Evolutionary conservation across 2,888 invertebrate species (phyloP).

Genomic region (Anodontia alba): DNA sequence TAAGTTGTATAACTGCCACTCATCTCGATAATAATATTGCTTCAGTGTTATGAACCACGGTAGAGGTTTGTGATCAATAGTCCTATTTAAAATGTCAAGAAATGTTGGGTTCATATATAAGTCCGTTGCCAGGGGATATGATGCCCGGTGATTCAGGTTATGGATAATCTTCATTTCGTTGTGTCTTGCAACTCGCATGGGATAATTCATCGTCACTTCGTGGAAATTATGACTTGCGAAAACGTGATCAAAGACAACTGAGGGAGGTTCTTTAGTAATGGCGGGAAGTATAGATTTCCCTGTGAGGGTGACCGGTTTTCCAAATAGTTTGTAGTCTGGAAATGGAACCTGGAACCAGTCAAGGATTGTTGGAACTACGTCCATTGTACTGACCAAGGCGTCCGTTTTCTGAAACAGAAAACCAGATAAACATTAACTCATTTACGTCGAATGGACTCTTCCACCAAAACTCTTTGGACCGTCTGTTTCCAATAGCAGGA

Average conservation of each 20-base stretch:
- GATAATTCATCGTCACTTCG: conserved; percentile 97
- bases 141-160: conserved; percentile 93
- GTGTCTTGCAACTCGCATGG: conserved; percentile 93
- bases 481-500: too few relatives aligned
- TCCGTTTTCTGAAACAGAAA: conserved; percentile 86
- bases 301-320: conserved; percentile 83
- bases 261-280: conserved; percentile 83
- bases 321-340: conserved; percentile 72
- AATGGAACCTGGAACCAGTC: conserved; percentile 90
- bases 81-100: conserved; percentile 91
- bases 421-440: too few relatives aligned
- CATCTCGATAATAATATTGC: conserved; percentile 92
- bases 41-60: conserved; percentile 93
- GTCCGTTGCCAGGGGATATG: conserved; percentile 97
- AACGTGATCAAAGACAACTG: conserved; percentile 82
- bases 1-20: conserved; percentile 95
- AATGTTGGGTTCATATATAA: conserved; percentile 95
- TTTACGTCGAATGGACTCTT: too few relatives aligned
- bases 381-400: conserved; percentile 91
- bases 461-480: too few relatives aligned
- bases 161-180: conserved; percentile 94
- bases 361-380: conserved; percentile 92
- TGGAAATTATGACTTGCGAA: conserved; percentile 95
- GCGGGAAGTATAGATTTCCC: conserved; percentile 92
- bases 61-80: conserved; percentile 87